Percentiles rank a stretch among this genome's conserved stretches.
These are phyloP conservation scores for Myrmecophaga tridactyla DNA, from an alignment of 2,113 vertebrate genomes.

Conservation along the genomic window DNA sequence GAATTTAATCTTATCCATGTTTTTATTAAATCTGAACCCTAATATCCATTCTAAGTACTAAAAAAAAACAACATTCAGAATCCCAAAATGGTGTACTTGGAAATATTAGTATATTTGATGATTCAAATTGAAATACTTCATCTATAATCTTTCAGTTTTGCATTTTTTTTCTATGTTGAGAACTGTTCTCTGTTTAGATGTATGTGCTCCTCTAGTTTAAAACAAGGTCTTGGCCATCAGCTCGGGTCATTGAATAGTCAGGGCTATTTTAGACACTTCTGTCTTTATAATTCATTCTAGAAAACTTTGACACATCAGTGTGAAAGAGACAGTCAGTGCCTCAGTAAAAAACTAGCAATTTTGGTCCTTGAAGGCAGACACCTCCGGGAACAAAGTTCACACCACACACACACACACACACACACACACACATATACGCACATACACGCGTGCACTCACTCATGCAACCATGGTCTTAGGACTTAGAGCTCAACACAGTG, in stretches of 20 bases:
- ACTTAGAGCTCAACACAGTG: not conserved
- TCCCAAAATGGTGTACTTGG: not conserved
- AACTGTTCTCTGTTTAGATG: not conserved
- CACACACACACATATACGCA: not conserved
- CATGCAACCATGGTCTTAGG: not conserved
- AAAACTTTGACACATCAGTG: not conserved
- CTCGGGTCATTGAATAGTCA: not conserved
- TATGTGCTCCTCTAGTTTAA: not conserved
- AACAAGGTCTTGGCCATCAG: not conserved
- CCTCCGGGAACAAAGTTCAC: not conserved
- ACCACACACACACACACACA: not conserved
- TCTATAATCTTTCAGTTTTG: not conserved
- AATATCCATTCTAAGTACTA: not conserved
- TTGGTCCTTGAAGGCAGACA: not conserved
- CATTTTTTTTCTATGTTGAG: not conserved
- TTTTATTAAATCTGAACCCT: not conserved
- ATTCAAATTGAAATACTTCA: not conserved
- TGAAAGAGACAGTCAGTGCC: not conserved
- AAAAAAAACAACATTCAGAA: not conserved
- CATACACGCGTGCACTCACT: too few species aligned
- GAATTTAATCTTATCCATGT: not conserved
- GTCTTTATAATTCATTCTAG: not conserved
- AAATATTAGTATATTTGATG: conserved; percentile 37
- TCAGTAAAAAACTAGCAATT: not conserved
- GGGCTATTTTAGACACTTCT: not conserved